A percentile compares a stretch with the other conserved stretches of the same genome.
Evolutionary conservation across 2,888 invertebrate species (phyloP).

Genomic region (Andrena bucephala): DNA sequence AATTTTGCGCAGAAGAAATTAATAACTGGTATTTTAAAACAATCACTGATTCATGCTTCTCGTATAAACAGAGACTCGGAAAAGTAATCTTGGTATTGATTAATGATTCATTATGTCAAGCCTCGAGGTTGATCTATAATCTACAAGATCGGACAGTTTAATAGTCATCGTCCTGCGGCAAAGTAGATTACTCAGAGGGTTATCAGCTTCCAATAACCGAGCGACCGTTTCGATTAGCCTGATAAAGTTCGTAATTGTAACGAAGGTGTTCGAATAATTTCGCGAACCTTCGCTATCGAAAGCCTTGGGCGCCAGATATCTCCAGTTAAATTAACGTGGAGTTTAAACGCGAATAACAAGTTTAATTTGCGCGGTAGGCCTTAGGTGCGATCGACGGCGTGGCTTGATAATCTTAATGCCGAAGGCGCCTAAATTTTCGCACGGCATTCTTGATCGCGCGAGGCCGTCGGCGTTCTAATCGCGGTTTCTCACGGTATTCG

Average conservation of each 20-base stretch:
- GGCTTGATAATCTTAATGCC: not conserved
- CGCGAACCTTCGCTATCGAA: not conserved
- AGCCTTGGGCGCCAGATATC: not conserved
- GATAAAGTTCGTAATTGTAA: not conserved
- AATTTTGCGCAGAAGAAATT: not conserved
- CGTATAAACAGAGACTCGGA: not conserved
- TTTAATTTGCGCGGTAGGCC: not conserved
- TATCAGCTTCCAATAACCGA: constrained; percentile 29
- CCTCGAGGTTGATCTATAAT: too few relatives aligned
- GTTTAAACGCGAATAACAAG: not conserved
- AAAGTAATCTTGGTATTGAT: not conserved
- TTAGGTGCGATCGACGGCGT: too few relatives aligned
- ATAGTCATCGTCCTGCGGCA: not conserved
- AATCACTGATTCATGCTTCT: too few relatives aligned
- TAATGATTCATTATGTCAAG: not conserved
- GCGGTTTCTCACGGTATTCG: not conserved
- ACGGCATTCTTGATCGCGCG: not conserved
- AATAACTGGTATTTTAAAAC: too few relatives aligned
- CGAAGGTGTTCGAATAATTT: not conserved
- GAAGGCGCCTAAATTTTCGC: not conserved
- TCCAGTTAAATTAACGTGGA: not conserved
- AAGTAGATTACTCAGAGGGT: constrained; percentile 3
- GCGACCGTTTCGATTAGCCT: not conserved
- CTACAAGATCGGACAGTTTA: not conserved
- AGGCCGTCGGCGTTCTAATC: not conserved